A percentile compares a stretch with the other conserved stretches of the same genome.
Conservation (phyloP, 2,113 vertebrate species). For the Astatotilapia flaviijosephi region DNA sequence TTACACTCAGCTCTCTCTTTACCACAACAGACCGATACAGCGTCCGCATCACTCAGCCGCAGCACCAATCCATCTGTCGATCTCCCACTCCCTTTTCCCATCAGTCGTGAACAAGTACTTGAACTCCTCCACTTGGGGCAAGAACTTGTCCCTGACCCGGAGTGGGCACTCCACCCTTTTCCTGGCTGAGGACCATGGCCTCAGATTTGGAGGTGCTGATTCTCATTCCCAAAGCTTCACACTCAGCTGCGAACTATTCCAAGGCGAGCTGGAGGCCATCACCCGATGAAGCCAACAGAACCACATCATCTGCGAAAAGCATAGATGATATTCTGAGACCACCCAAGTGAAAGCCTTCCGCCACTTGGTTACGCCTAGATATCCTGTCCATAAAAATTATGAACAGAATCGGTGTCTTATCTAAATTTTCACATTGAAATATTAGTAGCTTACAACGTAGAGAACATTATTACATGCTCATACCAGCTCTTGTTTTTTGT, state of each 20-base stretch:
- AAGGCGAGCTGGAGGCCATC: neutral
- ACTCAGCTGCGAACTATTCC: neutral
- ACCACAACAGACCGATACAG: neutral
- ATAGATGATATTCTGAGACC: neutral
- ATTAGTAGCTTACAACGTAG: neutral
- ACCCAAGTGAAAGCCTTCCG: neutral
- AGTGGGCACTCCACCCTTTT: neutral
- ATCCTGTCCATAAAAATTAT: neutral
- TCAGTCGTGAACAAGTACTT: neutral
- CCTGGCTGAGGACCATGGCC: neutral
- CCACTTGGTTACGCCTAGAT: neutral
- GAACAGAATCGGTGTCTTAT: neutral
- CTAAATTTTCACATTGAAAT: neutral
- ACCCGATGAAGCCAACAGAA: neutral
- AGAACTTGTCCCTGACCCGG: neutral
- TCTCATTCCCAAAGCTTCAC: neutral
- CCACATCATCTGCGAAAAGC: neutral
- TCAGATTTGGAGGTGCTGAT: neutral
- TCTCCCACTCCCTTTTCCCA: neutral
- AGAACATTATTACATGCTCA: neutral
- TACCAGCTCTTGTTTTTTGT: neutral
- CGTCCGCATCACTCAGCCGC: neutral
- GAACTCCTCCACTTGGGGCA: neutral
- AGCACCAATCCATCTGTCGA: neutral
- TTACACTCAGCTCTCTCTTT: neutral